Evolutionary conservation across 1,140 invertebrate genomes (phyloP), one percentile per base, ranked within the genome.

Genomic region (Vanessa atalanta): DNA sequence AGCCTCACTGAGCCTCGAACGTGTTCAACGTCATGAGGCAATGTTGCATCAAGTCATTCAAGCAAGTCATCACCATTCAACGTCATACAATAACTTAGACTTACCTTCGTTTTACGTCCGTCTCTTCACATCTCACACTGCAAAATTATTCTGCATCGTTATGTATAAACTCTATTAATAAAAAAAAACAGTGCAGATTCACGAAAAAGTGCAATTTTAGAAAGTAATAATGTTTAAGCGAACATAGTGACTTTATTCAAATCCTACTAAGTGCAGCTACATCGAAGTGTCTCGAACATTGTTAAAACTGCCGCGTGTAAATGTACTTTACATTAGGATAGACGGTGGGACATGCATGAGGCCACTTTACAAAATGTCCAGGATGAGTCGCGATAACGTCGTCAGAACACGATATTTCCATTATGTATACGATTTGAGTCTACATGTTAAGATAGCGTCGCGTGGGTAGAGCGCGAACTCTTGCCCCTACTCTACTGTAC

Each of bases 401-500:
- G 88, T 91, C 88, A 88, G 91, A 91, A 93, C 89, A 93, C 88
- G 91, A 91, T 93, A 91, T 93, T 93, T 91, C 89, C 91, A 93
- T 93, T 91, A 93, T 91, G 91, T 93, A 93, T 93, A 93, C 89
- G 89, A 92, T 91, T 91, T 90, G 88, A 92, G 87, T 91, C 90
- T 91, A 92, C 89, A 89, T 88, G 86, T 90, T 92, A 88, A 92
- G 88, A 91, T 90, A 91, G 85, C 81, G 82, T 74, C 79, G 88
- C 85, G 87, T 89, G 87, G 84, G 88, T 85, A 87, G 84, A 82
- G 75, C 85, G 83, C 78, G 77, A 80, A 76, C 76, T 79, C 78
- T 78, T 78, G 79, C 78, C 65, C 51, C 65, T 53, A 51, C 69
- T 31, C 64, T 48, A 14, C 53, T 68, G 53, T 65, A 66, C 31